Conservation (phyloP, 2,888 invertebrate genomes). For the Linnaemya vulpina region DNA sequence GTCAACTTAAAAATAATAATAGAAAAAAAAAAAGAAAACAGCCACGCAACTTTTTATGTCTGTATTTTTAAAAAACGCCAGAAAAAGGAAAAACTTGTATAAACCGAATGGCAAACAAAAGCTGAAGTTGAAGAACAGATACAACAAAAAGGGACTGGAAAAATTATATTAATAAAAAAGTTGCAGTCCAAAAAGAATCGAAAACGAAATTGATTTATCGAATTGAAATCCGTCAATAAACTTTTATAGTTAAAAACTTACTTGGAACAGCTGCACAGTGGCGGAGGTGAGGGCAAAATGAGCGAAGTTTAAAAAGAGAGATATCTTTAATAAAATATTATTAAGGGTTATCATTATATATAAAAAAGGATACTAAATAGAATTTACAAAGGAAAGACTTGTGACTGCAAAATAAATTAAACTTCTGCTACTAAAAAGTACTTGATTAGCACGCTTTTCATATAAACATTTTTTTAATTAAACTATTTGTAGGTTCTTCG, state of each 20-base stretch:
- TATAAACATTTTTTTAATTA: too few species aligned
- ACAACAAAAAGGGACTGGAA: constrained; percentile 25
- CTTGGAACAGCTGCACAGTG: constrained; percentile 27
- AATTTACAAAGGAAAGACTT: too few species aligned
- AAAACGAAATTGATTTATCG: constrained; percentile 73
- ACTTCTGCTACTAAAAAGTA: too few species aligned
- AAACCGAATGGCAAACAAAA: constrained; percentile 62
- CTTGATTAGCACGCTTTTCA: too few species aligned
- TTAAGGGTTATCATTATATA: too few species aligned
- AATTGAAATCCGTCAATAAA: constrained; percentile 72
- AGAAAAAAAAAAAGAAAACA: too few species aligned
- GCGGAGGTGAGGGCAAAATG: too few species aligned
- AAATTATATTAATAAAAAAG: constrained; percentile 42
- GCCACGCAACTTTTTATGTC: constrained; percentile 13
- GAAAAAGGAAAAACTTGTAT: constrained; percentile 31
- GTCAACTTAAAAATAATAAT: background rate
- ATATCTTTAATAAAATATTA: too few species aligned
- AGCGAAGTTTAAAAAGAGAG: too few species aligned
- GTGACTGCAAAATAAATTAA: too few species aligned
- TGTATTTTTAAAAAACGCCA: constrained; percentile 33
- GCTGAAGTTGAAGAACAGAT: constrained; percentile 28
- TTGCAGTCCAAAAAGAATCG: constrained; percentile 56
- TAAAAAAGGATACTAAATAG: too few species aligned
- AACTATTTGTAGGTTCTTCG: too few species aligned
- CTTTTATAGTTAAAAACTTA: constrained; percentile 65